Percentiles rank a stretch among this genome's conserved stretches.
Conservation (phyloP, 2,888 invertebrate genomes). For the Chrysodeixis includens region DNA sequence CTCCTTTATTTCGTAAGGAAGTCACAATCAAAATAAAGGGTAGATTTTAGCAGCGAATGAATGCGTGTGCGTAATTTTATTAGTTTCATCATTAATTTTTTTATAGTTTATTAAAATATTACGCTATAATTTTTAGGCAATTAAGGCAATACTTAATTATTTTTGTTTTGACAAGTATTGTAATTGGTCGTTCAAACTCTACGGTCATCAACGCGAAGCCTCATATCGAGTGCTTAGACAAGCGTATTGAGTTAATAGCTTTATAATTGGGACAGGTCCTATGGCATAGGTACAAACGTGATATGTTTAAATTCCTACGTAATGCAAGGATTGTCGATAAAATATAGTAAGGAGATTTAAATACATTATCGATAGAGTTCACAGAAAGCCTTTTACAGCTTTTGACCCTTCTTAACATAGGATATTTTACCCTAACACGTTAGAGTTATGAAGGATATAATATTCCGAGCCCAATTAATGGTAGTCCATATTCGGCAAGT, state of each 20-base stretch:
- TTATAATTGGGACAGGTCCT: constrained; percentile 24
- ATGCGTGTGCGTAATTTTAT: too few species aligned
- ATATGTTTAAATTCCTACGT: constrained; percentile 27
- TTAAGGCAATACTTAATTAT: too few species aligned
- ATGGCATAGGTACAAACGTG: constrained; percentile 8
- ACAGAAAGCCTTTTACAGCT: background rate
- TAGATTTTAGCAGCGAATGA: too few species aligned
- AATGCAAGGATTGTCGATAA: background rate
- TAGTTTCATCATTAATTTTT: too few species aligned
- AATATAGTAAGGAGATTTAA: background rate
- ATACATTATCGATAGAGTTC: background rate
- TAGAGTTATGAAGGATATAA: background rate
- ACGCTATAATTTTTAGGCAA: too few species aligned
- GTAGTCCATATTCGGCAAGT: background rate
- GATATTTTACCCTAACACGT: background rate
- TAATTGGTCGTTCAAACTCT: constrained; percentile 20
- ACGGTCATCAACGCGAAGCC: constrained; percentile 20
- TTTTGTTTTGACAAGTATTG: background rate
- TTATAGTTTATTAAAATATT: too few species aligned
- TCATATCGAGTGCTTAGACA: constrained; percentile 12
- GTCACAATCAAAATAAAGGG: too few species aligned
- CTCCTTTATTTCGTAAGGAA: too few species aligned
- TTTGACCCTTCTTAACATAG: background rate
- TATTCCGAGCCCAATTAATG: background rate
- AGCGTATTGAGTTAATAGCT: constrained; percentile 14